These are phyloP conservation scores for Petrolisthes cinctipes DNA, from an alignment of 2,888 invertebrate species.

Conservation along the genomic window DNA sequence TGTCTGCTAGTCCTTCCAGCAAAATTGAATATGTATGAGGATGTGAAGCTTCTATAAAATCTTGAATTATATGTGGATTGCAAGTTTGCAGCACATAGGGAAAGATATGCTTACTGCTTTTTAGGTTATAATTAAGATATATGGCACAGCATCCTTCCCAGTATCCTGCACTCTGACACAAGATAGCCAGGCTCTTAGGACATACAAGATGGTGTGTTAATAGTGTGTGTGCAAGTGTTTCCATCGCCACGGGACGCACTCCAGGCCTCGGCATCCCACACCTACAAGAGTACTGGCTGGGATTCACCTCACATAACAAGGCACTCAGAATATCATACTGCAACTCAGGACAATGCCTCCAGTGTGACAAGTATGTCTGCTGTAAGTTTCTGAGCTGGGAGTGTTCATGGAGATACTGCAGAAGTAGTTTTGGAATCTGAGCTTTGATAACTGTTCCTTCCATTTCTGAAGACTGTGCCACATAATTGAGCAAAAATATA, in stretches of 20 bases:
- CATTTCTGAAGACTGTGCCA: constrained; percentile 18
- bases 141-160: constrained; percentile 48
- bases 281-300: constrained; percentile 26
- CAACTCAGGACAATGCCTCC: constrained; percentile 49
- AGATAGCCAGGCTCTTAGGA: constrained; percentile 28
- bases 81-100: constrained; percentile 50
- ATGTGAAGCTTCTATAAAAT: constrained; percentile 24
- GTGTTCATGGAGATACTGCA: constrained; percentile 43
- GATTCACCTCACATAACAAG: constrained; percentile 20
- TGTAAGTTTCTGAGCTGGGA: constrained; percentile 25
- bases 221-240: constrained; percentile 18
- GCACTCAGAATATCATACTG: constrained; percentile 59
- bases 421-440: constrained; percentile 28
- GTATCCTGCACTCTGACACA: constrained; percentile 41
- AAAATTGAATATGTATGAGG: background rate
- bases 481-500: constrained; percentile 44
- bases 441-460: background rate
- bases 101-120: constrained; percentile 20
- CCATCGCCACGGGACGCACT: background rate
- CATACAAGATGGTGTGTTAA: constrained; percentile 32
- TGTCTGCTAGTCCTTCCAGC: constrained; percentile 3
- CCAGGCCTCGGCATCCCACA: constrained; percentile 51
- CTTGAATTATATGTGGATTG: constrained; percentile 26
- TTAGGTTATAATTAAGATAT: constrained; percentile 28
- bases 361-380: constrained; percentile 39